phyloP scores from a whole-genome alignment of 2,113 vertebrate species.

The Copsychus sechellarum region DNA sequence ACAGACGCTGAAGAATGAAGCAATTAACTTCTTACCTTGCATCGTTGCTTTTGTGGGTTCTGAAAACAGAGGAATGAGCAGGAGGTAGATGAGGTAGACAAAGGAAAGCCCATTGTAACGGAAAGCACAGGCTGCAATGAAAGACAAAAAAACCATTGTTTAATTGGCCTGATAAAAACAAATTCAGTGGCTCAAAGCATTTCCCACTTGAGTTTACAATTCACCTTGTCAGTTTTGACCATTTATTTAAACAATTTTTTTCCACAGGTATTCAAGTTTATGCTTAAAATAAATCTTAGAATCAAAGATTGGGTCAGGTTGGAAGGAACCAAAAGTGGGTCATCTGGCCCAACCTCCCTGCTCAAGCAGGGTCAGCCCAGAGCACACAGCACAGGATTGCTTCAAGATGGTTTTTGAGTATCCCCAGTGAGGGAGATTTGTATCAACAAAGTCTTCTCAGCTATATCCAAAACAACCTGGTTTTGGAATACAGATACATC shows the following conservation, averaged over 20 bases:
- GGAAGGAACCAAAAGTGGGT: neutral
- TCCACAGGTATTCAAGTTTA: neutral
- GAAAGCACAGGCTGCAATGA: slow-evolving; percentile 89
- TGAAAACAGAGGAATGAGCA: slow-evolving; percentile 94
- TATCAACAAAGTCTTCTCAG: neutral
- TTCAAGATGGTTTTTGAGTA: neutral
- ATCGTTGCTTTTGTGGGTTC: slow-evolving; percentile 92
- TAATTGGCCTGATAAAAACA: neutral
- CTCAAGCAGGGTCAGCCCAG: neutral
- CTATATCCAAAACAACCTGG: neutral
- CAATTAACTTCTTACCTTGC: slow-evolving; percentile 84
- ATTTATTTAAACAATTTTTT: neutral
- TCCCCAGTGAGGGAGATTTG: neutral
- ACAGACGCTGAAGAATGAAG: neutral
- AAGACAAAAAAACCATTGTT: neutral
- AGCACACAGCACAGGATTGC: neutral
- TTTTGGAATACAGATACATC: neutral
- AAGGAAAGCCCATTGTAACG: slow-evolving; percentile 97
- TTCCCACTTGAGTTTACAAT: neutral
- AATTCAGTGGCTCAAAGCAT: neutral
- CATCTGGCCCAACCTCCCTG: neutral
- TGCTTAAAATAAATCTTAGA: neutral
- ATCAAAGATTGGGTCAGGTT: neutral
- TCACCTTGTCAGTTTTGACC: neutral
- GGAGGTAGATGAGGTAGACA: slow-evolving; percentile 98